Base-by-base conservation (phyloP, 2,797 vertebrate species). In the Danio tinwini region DNA sequence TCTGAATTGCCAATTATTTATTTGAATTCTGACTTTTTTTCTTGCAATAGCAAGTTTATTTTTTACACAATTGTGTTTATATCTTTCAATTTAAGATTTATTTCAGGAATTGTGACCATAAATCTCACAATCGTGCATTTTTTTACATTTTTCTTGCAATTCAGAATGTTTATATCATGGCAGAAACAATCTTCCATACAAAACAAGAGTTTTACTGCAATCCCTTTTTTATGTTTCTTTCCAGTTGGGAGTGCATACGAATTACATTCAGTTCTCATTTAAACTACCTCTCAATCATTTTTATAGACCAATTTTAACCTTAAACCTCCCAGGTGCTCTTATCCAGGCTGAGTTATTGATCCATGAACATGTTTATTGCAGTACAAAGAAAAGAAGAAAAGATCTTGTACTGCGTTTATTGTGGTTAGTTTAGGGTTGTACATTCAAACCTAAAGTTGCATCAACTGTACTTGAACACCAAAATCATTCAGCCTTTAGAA, bases 201-300 rank as follows among this genome's bases (percentile, higher is more conserved):
- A 53, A 50, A 47, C 10, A 10, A 39, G 13, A 5, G 7, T 59
- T 73, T 58, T 49, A 5, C 44, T 19, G 11, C 50, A 63, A 63
- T 40, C 9, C 55, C 17, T 73, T 17, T 29, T 40, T 63, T 21
- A 4, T 19, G 44, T 74, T 37, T 4, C 19, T 61, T 16, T 45
- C 42, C 29, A 5, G 47, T 1, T 37, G 21, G 21, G 39, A 13
- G n/a, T 8, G 10, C 11, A 16, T 11, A 42, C 17, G 29, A 29
- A 29, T 29, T 12, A 21, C 55, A 17, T 49, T 74, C 14, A 12
- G 29, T 21, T 61, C 45, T 78, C n/a, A 21, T 78, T 59, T 71
- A 21, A 86, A 78, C 85, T 84, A 86, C 85, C 85, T 86, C 85
- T 82, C 13, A 14, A 68, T 78, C 12, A 82, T 49, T 82, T 82